phyloP scores from a whole-genome alignment of 2,888 invertebrate species.

The Willowsia nigromaculata region DNA sequence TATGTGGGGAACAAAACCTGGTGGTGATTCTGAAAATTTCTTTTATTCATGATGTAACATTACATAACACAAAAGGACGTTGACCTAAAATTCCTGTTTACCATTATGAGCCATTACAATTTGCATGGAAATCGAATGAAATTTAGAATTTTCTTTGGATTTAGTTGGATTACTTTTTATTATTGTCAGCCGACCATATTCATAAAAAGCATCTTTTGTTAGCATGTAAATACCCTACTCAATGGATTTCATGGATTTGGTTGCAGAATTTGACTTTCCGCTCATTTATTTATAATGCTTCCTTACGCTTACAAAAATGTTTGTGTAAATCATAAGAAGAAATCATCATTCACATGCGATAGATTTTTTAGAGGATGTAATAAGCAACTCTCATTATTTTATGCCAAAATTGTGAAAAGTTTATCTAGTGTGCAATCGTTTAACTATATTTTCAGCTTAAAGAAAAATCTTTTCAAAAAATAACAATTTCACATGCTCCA shows the following conservation, averaged over 20 bases:
- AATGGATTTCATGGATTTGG: no score
- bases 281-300: no score
- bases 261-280: no score
- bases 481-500: no score
- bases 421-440: neutral
- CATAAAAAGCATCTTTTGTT: no score
- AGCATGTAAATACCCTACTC: neutral
- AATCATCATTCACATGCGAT: no score
- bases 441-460: neutral
- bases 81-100: constrained; percentile 5
- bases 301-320: no score
- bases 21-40: no score
- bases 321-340: no score
- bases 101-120: neutral
- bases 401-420: neutral
- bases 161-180: neutral
- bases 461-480: neutral
- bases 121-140: constrained; percentile 26
- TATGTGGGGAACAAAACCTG: no score
- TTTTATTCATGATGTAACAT: neutral
- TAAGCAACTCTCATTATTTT: neutral
- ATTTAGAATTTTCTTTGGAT: neutral
- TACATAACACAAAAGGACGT: neutral
- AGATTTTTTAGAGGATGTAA: no score
- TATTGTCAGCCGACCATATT: neutral